phyloP scores from a whole-genome alignment of 2,888 invertebrate genomes.

The Argyra leucocephala region DNA sequence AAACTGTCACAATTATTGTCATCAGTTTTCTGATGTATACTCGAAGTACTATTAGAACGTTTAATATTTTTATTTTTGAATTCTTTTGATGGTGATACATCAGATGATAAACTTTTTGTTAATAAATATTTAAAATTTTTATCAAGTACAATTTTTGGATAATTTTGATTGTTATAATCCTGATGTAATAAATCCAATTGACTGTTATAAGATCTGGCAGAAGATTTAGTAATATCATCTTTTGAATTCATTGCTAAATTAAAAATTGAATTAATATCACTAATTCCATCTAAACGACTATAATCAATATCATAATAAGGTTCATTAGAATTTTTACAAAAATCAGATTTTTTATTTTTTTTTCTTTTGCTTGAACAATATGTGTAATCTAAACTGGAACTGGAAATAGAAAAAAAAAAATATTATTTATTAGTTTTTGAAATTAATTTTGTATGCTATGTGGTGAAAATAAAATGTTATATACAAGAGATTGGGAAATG shows the following conservation, averaged over 20 bases:
- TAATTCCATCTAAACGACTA: constrained; percentile 18
- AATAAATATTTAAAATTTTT: no score
- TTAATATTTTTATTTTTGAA: constrained; percentile 39
- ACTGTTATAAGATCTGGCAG: constrained; percentile 52
- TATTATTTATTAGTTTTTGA: no score
- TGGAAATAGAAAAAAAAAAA: no score
- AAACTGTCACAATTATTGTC: constrained; percentile 33
- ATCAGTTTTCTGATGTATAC: constrained; percentile 49
- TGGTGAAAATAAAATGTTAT: no score
- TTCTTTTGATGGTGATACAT: constrained; percentile 45
- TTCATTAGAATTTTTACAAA: neutral
- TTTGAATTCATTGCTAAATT: constrained; percentile 52
- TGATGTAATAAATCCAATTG: constrained; percentile 61
- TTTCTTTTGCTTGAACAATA: no score
- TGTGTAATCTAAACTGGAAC: no score
- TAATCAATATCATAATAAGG: constrained; percentile 4
- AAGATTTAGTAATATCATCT: constrained; percentile 36
- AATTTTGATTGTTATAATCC: constrained; percentile 54
- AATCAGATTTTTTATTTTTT: no score
- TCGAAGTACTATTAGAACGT: constrained; percentile 62
- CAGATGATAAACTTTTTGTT: constrained; percentile 47
- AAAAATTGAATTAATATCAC: constrained; percentile 47
- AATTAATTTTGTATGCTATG: no score
- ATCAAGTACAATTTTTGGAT: constrained; percentile 56
- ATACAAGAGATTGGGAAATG: no score